phyloP scores from a whole-genome alignment of 92 coral and sea anemone species.

The Desmophyllum pertusum region DNA sequence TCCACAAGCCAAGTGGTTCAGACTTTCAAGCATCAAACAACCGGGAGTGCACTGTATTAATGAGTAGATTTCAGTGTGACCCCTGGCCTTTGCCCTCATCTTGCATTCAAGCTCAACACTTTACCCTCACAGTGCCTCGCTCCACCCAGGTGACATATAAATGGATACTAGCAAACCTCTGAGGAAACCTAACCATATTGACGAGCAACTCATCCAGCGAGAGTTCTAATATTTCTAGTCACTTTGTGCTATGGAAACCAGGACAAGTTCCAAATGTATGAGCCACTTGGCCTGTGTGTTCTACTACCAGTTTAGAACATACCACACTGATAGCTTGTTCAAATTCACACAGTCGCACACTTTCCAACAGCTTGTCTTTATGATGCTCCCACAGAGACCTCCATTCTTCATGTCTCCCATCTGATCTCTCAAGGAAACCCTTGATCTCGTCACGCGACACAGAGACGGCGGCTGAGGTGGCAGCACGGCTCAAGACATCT shows the following conservation, averaged over 20 bases:
- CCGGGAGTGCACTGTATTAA: not conserved
- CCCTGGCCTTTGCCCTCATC: not conserved
- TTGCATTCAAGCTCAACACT: not conserved
- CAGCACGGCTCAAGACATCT: slow-evolving; percentile 84
- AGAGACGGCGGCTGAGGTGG: slow-evolving; percentile 79
- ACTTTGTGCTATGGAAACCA: not conserved
- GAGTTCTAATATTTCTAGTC: not conserved
- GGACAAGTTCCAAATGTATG: not conserved
- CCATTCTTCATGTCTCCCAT: slow-evolving; percentile 91
- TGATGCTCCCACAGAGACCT: slow-evolving; percentile 95
- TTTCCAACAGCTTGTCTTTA: slow-evolving; percentile 87
- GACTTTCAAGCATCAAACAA: not conserved
- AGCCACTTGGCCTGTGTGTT: not conserved
- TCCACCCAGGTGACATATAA: not conserved
- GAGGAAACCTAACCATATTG: too few species aligned
- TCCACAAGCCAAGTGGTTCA: not conserved
- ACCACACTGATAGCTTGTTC: slow-evolving; percentile 93
- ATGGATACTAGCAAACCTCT: not conserved
- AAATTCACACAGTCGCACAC: slow-evolving; percentile 92
- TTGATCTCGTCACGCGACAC: slow-evolving; percentile 97
- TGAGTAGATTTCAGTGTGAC: not conserved
- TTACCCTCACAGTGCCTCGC: not conserved
- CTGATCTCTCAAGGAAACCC: slow-evolving; percentile 88
- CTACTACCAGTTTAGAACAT: not conserved
- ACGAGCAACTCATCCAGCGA: not conserved